Conservation (phyloP, 2,888 invertebrate genomes). For the Gerosis bhagava region DNA sequence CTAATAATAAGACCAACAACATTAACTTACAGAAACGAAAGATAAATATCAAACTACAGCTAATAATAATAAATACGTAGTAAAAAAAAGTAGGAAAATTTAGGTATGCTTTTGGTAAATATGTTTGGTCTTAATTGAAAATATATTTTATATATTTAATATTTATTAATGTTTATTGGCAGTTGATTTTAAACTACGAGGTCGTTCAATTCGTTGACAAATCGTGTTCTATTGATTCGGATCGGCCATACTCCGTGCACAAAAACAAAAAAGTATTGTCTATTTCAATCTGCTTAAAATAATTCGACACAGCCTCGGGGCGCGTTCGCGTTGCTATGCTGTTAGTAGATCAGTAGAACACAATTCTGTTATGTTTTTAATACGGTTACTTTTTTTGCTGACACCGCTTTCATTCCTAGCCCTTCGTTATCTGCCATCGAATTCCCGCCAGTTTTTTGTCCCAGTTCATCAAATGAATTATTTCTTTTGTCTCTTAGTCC, state of each 20-base stretch:
- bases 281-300: conserved; percentile 48
- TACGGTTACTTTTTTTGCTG: conserved; percentile 70
- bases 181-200: conserved; percentile 8
- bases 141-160: too few species aligned
- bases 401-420: conserved; percentile 59
- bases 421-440: conserved; percentile 51
- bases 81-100: too few species aligned
- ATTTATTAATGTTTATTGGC: too few species aligned
- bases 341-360: conserved; percentile 72
- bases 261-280: conserved; percentile 35
- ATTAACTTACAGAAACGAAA: too few species aligned
- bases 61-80: too few species aligned
- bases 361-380: conserved; percentile 74
- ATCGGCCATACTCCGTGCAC: conserved; percentile 12
- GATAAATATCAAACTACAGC: too few species aligned
- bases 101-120: too few species aligned
- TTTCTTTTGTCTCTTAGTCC: conserved; percentile 5
- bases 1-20: too few species aligned
- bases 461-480: conserved; percentile 6
- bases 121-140: too few species aligned
- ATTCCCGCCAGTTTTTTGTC: conserved; percentile 33
- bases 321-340: conserved; percentile 53
- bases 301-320: conserved; percentile 56
- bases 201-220: conserved; percentile 14
- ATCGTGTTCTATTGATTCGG: conserved; percentile 15